Percentiles rank a stretch among this genome's conserved stretches.
phyloP scores from a whole-genome alignment of 2,888 invertebrate species.

The Odontocolon sp. region DNA sequence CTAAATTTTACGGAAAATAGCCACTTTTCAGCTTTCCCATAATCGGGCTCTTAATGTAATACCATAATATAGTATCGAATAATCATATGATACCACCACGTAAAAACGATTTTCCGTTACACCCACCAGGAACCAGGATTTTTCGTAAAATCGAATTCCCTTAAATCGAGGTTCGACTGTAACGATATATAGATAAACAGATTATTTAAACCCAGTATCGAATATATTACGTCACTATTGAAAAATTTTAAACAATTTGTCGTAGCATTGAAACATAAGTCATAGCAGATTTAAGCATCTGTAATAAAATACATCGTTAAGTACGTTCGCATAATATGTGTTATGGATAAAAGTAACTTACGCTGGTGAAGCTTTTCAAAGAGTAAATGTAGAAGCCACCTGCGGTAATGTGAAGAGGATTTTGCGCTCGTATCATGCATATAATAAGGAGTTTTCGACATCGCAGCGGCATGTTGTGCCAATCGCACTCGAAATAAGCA shows the following conservation, averaged over 20 bases:
- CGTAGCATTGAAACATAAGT: slow-evolving; percentile 40
- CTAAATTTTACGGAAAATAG: too few relatives aligned
- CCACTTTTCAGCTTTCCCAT: too few relatives aligned
- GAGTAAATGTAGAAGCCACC: slow-evolving; percentile 56
- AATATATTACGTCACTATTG: neutral
- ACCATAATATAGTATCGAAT: too few relatives aligned
- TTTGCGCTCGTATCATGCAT: slow-evolving; percentile 48
- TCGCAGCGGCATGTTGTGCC: slow-evolving; percentile 34
- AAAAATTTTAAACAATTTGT: neutral
- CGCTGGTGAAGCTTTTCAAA: slow-evolving; percentile 25
- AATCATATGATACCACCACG: too few relatives aligned
- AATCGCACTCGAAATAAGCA: slow-evolving; percentile 48
- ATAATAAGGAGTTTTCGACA: slow-evolving; percentile 44
- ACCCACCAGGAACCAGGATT: too few relatives aligned
- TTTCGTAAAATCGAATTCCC: too few relatives aligned
- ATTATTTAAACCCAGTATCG: neutral
- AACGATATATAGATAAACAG: neutral
- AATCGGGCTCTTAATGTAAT: too few relatives aligned
- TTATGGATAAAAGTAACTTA: slow-evolving; percentile 10
- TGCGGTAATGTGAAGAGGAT: slow-evolving; percentile 48
- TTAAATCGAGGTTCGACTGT: too few relatives aligned
- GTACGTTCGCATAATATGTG: neutral
- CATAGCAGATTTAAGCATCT: slow-evolving; percentile 41
- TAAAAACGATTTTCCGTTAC: too few relatives aligned
- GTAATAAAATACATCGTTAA: neutral